phyloP scores from a whole-genome alignment of 2,888 invertebrate species.

The Volucella inflata region DNA sequence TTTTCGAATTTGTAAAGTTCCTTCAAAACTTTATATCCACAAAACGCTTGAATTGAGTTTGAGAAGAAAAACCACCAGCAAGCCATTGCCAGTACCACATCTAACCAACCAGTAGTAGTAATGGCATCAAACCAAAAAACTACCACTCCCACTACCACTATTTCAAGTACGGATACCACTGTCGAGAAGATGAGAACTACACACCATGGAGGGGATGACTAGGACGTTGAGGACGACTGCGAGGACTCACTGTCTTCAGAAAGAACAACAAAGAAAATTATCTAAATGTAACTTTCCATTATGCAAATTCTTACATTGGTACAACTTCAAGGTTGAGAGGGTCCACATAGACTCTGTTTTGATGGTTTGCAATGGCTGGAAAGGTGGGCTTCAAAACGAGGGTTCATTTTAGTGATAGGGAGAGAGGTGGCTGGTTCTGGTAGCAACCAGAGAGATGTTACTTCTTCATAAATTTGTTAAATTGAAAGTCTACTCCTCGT shows the following conservation, averaged over 20 bases:
- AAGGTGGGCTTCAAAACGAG: no score
- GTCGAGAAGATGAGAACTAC: conserved; percentile 1
- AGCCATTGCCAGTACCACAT: conserved; percentile 59
- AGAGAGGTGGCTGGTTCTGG: background rate
- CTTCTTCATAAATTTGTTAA: conserved; percentile 72
- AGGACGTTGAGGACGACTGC: conserved; percentile 19
- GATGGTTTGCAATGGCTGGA: background rate
- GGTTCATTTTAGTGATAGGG: no score
- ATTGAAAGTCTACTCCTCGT: conserved; percentile 67
- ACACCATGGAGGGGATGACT: background rate
- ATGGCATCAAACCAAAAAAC: conserved; percentile 69
- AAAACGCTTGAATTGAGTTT: conserved; percentile 75
- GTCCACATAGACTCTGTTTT: conserved; percentile 32
- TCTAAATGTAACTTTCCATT: conserved; percentile 76
- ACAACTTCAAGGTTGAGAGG: conserved; percentile 71
- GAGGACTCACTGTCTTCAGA: conserved; percentile 17
- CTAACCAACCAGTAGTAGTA: conserved; percentile 63
- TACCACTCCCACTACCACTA: conserved; percentile 1
- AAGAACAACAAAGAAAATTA: conserved; percentile 75
- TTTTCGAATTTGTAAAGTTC: conserved; percentile 71
- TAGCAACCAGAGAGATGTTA: conserved; percentile 29
- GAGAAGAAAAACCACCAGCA: conserved; percentile 68
- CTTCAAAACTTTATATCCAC: conserved; percentile 74
- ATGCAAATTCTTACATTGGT: conserved; percentile 72
- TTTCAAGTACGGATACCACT: background rate